phyloP scores from a whole-genome alignment of 2,888 invertebrate genomes.

The Piscicola geometra region DNA sequence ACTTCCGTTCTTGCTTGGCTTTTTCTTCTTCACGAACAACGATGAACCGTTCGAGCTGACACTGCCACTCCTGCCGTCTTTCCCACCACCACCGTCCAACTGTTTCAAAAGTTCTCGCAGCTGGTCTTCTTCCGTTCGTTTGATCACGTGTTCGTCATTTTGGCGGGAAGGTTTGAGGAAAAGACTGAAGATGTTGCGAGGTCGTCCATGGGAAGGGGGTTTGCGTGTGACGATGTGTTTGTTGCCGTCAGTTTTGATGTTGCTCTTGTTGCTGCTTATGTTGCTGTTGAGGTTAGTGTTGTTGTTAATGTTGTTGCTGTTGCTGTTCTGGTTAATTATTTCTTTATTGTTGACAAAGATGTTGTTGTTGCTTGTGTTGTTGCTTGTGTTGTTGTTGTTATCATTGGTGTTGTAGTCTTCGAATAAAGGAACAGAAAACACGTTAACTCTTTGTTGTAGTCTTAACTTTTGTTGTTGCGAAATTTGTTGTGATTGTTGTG shows the following conservation, averaged over 20 bases:
- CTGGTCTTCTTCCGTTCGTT: not conserved
- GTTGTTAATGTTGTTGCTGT: not conserved
- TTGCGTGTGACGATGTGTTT: not conserved
- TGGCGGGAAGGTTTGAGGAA: not conserved
- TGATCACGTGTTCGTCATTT: too few relatives aligned
- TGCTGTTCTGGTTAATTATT: not conserved
- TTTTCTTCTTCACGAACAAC: too few relatives aligned
- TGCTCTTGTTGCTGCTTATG: not conserved
- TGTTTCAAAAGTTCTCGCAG: not conserved
- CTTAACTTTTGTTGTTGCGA: not conserved
- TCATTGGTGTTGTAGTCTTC: not conserved
- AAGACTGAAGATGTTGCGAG: not conserved
- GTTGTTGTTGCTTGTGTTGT: not conserved
- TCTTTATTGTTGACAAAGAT: too few relatives aligned
- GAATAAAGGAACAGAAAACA: not conserved
- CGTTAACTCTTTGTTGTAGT: not conserved
- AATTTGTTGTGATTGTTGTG: not conserved
- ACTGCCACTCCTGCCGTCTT: not conserved
- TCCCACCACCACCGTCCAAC: not conserved
- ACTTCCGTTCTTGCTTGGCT: not conserved
- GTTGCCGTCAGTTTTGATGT: not conserved
- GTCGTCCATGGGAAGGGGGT: not conserved
- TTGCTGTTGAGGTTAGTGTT: not conserved
- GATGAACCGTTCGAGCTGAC: too few relatives aligned
- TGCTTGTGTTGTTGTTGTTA: not conserved